These are phyloP conservation scores for Galerucella nymphaeae DNA, from an alignment of 2,888 invertebrate species.

Conservation along the genomic window DNA sequence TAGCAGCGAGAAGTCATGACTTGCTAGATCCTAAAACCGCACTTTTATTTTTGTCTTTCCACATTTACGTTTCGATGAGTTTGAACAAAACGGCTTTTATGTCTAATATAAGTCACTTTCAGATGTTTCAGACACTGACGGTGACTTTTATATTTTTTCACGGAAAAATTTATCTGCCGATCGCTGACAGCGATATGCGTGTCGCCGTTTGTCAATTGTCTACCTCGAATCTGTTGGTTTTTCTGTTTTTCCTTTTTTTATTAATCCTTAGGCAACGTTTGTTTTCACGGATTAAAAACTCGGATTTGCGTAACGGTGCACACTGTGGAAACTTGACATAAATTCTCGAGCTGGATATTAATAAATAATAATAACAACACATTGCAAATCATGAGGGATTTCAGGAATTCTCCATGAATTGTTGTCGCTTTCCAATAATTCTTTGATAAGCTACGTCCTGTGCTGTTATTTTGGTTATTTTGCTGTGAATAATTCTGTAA, in stretches of 20 bases:
- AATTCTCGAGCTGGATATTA: not conserved
- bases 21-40: constrained; percentile 29
- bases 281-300: not conserved
- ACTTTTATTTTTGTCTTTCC: constrained; percentile 44
- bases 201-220: constrained; percentile 25
- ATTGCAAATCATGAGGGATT: not conserved
- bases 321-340: not conserved
- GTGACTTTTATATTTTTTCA: constrained; percentile 33
- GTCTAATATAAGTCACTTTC: constrained; percentile 40
- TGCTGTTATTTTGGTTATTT: no score
- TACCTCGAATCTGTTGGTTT: constrained; percentile 21
- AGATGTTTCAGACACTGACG: constrained; percentile 33
- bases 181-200: constrained; percentile 27
- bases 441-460: not conserved
- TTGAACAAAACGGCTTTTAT: constrained; percentile 42
- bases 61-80: constrained; percentile 42
- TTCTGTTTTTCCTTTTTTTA: not conserved
- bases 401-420: not conserved
- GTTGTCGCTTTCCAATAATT: not conserved
- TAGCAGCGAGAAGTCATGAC: constrained; percentile 20
- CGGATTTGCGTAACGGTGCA: not conserved
- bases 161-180: constrained; percentile 33
- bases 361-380: not conserved
- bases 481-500: no score
- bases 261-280: not conserved